Base-by-base conservation (phyloP, 2,888 invertebrate genomes). In the Drosophila multiciliata region DNA sequence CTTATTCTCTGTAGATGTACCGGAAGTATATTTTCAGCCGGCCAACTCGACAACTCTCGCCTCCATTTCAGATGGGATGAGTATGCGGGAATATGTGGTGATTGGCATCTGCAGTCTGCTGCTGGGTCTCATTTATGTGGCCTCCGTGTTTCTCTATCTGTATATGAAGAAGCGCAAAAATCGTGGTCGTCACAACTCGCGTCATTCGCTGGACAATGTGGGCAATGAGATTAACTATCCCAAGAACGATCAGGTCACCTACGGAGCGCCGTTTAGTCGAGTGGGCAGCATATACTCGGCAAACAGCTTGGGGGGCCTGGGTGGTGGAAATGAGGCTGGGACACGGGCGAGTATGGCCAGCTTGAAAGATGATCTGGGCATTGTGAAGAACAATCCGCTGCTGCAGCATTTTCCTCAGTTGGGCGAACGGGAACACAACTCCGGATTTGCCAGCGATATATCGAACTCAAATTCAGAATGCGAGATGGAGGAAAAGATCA, bases 91-190 rank as follows among this genome's bases (percentile, higher is more conserved):
- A 93, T 97, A 97, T 88, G 95, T 97, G 26, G 97, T 97, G 0
- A 97, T 98, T 67, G 97, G 96, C 36, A 94, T 97, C 54, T 97
- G 97, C 84, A 96, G 97, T 23, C 94, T 97, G 23, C 94, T 97
- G n/a, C 94, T 98, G n/a, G 97, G 97, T 0, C 94, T 97, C 38
- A 96, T 97, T 83, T 98, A 98, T 92, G 96, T 97, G 23, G 96
- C 97, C 0, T 97, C 97, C 7, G 96, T 97, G 29, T 96, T 97
- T 72, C 94, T 97, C 17, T 98, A 97, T 91, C 92, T 98, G 53
- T 96, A 97, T 91, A 95, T 97, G 77, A 94, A 96, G 84, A 96
- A 95, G 92, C 94, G 95, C 48, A 94, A 95, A 80, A 83, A 55
- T 52, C 89, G 90, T 23, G 81, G 89, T 8, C 90, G 90, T 23